Evolutionary conservation across 2,113 vertebrate genomes (phyloP).

Genomic region (Mobula hypostoma): DNA sequence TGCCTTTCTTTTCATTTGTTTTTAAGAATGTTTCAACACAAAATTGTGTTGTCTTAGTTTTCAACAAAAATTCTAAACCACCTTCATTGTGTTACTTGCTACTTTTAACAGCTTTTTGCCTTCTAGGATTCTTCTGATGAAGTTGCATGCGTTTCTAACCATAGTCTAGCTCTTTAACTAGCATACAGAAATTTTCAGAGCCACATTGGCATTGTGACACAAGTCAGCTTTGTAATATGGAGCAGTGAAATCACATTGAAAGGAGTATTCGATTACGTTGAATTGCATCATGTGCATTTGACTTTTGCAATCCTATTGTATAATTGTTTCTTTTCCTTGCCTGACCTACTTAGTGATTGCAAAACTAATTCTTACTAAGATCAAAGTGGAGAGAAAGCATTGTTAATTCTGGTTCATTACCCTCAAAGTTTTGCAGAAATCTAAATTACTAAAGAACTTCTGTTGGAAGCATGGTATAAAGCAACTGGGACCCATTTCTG

Average conservation of each 20-base stretch:
- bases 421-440: neutral
- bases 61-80: constrained; percentile 11
- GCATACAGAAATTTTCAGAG: neutral
- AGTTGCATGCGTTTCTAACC: neutral
- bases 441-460: neutral
- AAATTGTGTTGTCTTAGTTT: neutral
- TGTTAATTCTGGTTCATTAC: neutral
- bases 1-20: neutral
- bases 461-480: neutral
- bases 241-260: neutral
- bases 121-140: neutral
- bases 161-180: neutral
- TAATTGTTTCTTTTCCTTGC: neutral
- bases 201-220: no score
- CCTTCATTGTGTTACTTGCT: neutral
- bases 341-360: neutral
- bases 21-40: constrained; percentile 10
- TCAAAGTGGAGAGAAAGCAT: neutral
- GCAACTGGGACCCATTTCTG: neutral
- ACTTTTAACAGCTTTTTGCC: neutral
- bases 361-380: neutral
- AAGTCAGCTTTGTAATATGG: neutral
- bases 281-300: neutral
- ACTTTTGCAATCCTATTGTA: neutral
- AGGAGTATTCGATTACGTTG: no score